Percentiles rank a stretch among this genome's conserved stretches.
phyloP scores from a whole-genome alignment of 2,113 vertebrate genomes.

The Cinclus mexicanus region DNA sequence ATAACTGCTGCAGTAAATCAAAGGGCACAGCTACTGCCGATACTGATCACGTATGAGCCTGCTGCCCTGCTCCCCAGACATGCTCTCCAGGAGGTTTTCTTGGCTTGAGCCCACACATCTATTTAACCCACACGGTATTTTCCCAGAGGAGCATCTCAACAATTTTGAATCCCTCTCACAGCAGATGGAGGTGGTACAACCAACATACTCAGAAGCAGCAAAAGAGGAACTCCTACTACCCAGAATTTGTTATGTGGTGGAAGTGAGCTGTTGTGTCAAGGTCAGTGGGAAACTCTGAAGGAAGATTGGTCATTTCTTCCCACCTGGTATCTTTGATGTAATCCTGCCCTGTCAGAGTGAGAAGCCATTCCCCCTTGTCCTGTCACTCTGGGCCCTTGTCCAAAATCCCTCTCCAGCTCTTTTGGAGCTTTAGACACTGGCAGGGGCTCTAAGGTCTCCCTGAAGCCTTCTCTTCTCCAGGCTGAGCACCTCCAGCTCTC shows the following conservation, averaged over 20 bases:
- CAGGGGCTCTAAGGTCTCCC: background rate
- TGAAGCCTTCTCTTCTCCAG: background rate
- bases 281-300: background rate
- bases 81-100: background rate
- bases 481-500: background rate
- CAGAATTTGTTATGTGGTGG: background rate
- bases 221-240: background rate
- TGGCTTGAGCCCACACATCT: background rate
- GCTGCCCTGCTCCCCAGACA: background rate
- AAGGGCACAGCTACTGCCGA: fast-evolving
- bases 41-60: fast-evolving
- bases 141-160: background rate
- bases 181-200: background rate
- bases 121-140: background rate
- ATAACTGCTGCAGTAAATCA: background rate
- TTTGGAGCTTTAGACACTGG: background rate
- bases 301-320: background rate
- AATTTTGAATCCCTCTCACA: background rate
- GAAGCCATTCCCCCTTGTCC: background rate
- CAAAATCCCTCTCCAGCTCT: background rate
- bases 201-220: too few species aligned
- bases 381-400: background rate
- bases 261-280: background rate
- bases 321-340: background rate
- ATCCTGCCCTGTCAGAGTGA: background rate